A percentile compares a stretch with the other conserved stretches of the same genome.
phyloP scores from a whole-genome alignment of 1,140 invertebrate genomes.

The Periplaneta americana region DNA sequence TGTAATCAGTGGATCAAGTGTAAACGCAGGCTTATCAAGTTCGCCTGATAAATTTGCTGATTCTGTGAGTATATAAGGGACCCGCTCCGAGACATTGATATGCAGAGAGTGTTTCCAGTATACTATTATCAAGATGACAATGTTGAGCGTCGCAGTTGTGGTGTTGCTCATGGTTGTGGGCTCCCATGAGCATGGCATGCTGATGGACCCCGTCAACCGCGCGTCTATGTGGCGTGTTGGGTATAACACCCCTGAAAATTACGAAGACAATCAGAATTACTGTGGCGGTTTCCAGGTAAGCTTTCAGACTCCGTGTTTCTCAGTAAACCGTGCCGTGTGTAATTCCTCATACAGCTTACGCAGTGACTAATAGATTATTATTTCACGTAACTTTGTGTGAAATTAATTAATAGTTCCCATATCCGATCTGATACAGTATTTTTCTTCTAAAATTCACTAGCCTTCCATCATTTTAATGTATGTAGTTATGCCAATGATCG shows the following conservation, averaged over 20 bases:
- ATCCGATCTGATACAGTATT: too few species aligned
- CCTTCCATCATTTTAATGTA: too few species aligned
- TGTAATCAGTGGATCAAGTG: not conserved
- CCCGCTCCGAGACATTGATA: not conserved
- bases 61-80: not conserved
- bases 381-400: too few species aligned
- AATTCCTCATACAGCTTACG: too few species aligned
- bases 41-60: not conserved
- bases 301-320: not conserved
- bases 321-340: too few species aligned
- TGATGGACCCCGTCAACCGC: constrained; percentile 60
- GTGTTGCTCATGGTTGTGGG: not conserved
- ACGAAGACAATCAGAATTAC: constrained; percentile 57
- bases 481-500: too few species aligned
- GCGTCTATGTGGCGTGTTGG: constrained; percentile 64
- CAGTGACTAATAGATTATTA: too few species aligned
- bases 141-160: not conserved
- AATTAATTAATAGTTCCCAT: too few species aligned
- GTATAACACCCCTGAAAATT: constrained; percentile 66
- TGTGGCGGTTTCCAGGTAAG: constrained; percentile 58
- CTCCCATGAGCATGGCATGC: constrained; percentile 55
- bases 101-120: too few species aligned
- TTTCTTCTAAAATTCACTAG: too few species aligned
- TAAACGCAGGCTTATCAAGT: not conserved
- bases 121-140: not conserved